These are phyloP conservation scores for Frankliniella fusca DNA, from an alignment of 2,888 invertebrate species.

Conservation along the genomic window DNA sequence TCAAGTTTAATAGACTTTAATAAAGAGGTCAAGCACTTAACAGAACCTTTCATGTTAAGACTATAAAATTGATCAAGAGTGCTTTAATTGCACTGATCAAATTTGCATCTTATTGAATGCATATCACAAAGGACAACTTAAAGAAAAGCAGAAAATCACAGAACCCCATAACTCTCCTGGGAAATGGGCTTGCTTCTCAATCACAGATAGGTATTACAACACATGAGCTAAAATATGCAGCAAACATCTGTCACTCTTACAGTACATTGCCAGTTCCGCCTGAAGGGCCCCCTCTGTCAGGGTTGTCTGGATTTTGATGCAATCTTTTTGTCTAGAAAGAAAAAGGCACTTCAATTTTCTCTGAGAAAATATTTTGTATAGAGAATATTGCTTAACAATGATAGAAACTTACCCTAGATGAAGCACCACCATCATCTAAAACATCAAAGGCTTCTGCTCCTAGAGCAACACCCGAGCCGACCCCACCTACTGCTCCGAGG, in stretches of 20 bases:
- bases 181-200: slow-evolving; percentile 1
- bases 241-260: background rate
- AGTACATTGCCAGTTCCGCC: background rate
- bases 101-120: too few species aligned
- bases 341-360: background rate
- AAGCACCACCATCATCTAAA: background rate
- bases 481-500: background rate
- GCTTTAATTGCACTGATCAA: too few species aligned
- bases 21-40: too few species aligned
- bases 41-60: too few species aligned
- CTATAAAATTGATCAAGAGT: too few species aligned
- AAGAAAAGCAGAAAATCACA: background rate
- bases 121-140: too few species aligned
- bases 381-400: background rate
- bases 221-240: background rate
- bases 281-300: background rate
- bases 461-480: background rate
- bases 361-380: background rate
- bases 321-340: background rate
- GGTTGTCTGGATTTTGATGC: background rate
- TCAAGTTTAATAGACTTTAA: too few species aligned
- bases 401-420: background rate
- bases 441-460: slow-evolving; percentile 17
- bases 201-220: background rate
- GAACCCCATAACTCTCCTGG: background rate